Evolutionary conservation across 2,113 vertebrate species (phyloP).

Genomic region (Alethe castanea): DNA sequence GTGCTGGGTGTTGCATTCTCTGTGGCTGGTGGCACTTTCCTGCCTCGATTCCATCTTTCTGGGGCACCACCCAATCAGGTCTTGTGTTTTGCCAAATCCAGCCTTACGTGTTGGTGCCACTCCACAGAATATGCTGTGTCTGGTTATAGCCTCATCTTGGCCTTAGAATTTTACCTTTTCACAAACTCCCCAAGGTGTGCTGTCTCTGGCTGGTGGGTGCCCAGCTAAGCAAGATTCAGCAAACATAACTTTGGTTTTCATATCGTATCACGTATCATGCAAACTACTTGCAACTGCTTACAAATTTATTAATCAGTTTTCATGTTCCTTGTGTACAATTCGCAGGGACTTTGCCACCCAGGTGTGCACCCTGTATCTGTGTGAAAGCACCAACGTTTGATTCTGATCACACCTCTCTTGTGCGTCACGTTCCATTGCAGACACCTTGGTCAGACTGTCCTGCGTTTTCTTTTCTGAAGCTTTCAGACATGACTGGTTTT

Average conservation of each 20-base stretch:
- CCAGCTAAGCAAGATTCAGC: neutral
- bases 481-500: neutral
- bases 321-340: neutral
- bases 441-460: neutral
- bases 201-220: neutral
- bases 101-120: neutral
- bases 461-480: neutral
- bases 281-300: neutral
- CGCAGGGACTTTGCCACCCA: neutral
- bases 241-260: neutral
- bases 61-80: neutral
- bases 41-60: neutral
- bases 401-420: neutral
- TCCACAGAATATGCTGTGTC: neutral
- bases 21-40: neutral
- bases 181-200: neutral
- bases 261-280: neutral
- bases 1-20: neutral
- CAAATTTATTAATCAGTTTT: neutral
- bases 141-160: neutral
- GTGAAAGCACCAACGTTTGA: neutral
- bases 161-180: neutral
- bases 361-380: neutral
- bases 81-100: neutral
- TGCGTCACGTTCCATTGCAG: accelerated